A percentile compares a stretch with the other conserved stretches of the same genome.
Evolutionary conservation across 1,140 invertebrate genomes (phyloP).

Genomic region (Trachymyrmex septentrionalis): DNA sequence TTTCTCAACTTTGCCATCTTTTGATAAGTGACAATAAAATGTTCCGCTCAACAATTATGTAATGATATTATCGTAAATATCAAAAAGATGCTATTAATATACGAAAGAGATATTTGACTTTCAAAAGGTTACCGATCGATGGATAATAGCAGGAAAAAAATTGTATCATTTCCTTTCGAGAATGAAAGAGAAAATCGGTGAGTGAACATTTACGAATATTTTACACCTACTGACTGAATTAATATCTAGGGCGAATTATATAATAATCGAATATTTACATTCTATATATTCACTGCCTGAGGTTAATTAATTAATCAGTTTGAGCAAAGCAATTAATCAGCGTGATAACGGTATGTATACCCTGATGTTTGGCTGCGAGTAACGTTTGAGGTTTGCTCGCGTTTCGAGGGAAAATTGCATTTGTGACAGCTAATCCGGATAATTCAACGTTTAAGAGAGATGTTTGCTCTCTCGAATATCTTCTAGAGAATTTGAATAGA

Average conservation of each 20-base stretch:
- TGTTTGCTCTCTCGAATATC: conserved; percentile 6
- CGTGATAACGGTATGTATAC: conserved; percentile 32
- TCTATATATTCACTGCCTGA: conserved; percentile 5
- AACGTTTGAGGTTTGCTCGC: conserved; percentile 1
- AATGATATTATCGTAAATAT: neutral
- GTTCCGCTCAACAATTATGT: neutral
- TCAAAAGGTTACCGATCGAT: neutral
- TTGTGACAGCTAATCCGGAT: conserved; percentile 25
- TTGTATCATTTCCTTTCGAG: conserved; percentile 5
- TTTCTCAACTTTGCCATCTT: neutral
- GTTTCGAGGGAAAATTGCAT: conserved; percentile 21
- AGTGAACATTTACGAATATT: conserved; percentile 43
- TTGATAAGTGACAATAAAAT: neutral
- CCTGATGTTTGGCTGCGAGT: conserved; percentile 4
- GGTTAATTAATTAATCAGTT: conserved; percentile 29
- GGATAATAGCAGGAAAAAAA: neutral
- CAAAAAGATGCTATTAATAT: neutral
- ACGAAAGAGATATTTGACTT: neutral
- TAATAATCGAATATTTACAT: conserved; percentile 76
- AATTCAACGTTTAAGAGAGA: conserved; percentile 19
- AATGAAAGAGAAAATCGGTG: neutral
- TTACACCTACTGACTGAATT: conserved; percentile 50
- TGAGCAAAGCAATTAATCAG: conserved; percentile 48
- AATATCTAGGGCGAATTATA: conserved; percentile 73
- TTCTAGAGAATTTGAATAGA: neutral